A percentile compares a stretch with the other conserved stretches of the same genome.
phyloP scores from a whole-genome alignment of 2,113 vertebrate species.

The Mus musculus region DNA sequence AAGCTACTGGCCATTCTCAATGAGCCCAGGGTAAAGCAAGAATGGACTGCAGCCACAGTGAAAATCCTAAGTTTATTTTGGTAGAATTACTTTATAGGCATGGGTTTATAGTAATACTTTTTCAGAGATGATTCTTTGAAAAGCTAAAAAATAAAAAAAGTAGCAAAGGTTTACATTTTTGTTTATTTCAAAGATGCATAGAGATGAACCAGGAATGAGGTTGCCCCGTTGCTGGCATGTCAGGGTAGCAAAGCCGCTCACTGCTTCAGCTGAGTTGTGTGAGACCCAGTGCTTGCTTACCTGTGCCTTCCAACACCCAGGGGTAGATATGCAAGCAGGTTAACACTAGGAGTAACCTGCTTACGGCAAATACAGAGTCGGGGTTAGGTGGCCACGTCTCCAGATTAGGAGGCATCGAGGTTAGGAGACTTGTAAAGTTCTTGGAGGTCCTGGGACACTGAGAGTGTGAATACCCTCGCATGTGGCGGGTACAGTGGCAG shows the following conservation, averaged over 20 bases:
- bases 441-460: background rate
- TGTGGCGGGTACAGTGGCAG: fast-evolving
- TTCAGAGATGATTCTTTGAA: slow-evolving; percentile 51
- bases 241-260: background rate
- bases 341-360: background rate
- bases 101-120: slow-evolving; percentile 36
- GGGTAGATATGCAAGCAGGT: background rate
- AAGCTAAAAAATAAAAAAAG: slow-evolving; percentile 34
- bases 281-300: background rate
- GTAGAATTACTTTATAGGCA: slow-evolving; percentile 67
- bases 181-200: slow-evolving; percentile 48
- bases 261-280: fast-evolving
- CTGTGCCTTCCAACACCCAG: background rate
- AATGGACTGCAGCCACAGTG: slow-evolving; percentile 20
- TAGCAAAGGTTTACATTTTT: background rate
- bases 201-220: slow-evolving; percentile 24
- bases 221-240: background rate
- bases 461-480: fast-evolving
- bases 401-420: background rate
- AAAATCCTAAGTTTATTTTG: slow-evolving; percentile 78
- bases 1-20: slow-evolving; percentile 53
- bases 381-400: background rate
- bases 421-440: background rate
- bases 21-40: slow-evolving; percentile 28
- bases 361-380: background rate